Base-by-base conservation (phyloP, 2,888 invertebrate species). In the Dastarcus helophoroides region DNA sequence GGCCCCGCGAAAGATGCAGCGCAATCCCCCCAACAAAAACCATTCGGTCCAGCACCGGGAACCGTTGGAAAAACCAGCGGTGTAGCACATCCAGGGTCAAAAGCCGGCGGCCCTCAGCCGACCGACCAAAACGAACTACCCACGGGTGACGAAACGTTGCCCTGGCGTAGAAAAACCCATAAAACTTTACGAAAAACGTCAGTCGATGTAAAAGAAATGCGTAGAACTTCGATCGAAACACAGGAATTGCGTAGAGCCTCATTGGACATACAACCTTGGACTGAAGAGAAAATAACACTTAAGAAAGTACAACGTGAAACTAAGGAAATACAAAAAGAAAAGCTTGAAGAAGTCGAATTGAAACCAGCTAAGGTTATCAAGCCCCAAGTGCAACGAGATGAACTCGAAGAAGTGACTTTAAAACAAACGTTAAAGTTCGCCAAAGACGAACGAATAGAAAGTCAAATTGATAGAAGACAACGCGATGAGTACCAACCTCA, bases 211-310 rank as follows among this genome's bases (percentile, higher is more conserved):
- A 23, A 7, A 7, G 9, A 23, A 23, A 8, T n/a, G n/a, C n/a
- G n/a, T n/a, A n/a, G n/a, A n/a, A n/a, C n/a, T n/a, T n/a, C 9
- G 5, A 9, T 7, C 5, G 23, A 7, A 23, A 23, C 23, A 7
- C n/a, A 7, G 5, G 9, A 23, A 23, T 7, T n/a, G n/a, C n/a
- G n/a, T n/a, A n/a, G n/a, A n/a, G n/a, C n/a, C n/a, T n/a, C 9
- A 5, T 6, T 7, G 6, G 23, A 7, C 7, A 23, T 10, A 26
- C 62, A 68, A 47, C 68, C 73, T 6, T 73, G 73, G 74, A 81
- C 73, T 3, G 69, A 79, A 47, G 75, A 81, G 57, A 67, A 69
- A 40, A 64, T 74, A 9, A 62, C 54, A 22, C 50, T 76, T 14
- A 76, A 73, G 42, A 64, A 61, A 45, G 54, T 59, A 1, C 63